Conservation (phyloP, 2,888 invertebrate species). For the Drosophila sordidula region DNA sequence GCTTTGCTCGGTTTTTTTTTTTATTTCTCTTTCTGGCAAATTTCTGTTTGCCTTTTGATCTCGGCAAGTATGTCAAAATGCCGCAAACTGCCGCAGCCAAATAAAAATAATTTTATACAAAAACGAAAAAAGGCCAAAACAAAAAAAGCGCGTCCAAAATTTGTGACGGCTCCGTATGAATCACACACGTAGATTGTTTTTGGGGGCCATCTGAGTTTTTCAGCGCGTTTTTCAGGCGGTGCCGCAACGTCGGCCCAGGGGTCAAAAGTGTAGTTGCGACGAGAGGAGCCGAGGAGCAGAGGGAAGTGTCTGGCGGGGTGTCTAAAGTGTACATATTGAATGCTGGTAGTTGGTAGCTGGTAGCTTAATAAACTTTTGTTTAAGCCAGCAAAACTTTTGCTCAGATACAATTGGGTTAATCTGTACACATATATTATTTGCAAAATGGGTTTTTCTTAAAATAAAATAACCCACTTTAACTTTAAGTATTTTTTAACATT, state of each 20-base stretch:
- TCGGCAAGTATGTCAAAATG: slow-evolving; percentile 48
- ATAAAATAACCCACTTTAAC: no score
- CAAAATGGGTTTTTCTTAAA: neutral
- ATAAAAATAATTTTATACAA: slow-evolving; percentile 19
- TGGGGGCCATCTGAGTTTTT: slow-evolving; percentile 23
- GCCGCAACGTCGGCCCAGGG: slow-evolving; percentile 17
- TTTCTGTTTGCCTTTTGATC: slow-evolving; percentile 39
- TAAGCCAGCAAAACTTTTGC: neutral
- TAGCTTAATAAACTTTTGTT: neutral
- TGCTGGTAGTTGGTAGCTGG: neutral
- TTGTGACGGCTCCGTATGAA: slow-evolving; percentile 29
- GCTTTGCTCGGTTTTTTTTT: slow-evolving; percentile 12
- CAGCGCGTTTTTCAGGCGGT: slow-evolving; percentile 13
- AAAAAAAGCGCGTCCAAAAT: slow-evolving; percentile 23
- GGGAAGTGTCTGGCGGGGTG: neutral
- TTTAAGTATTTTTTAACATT: no score
- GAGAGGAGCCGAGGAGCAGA: neutral
- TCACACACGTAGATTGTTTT: slow-evolving; percentile 33
- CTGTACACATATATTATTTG: neutral
- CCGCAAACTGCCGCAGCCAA: slow-evolving; percentile 48
- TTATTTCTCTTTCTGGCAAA: slow-evolving; percentile 10
- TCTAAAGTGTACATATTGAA: neutral
- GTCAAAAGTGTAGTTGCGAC: slow-evolving; percentile 8
- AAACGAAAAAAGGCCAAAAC: neutral
- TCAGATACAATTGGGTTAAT: neutral